phyloP scores from a whole-genome alignment of 2,113 vertebrate species.

The Cnemophilus loriae region DNA sequence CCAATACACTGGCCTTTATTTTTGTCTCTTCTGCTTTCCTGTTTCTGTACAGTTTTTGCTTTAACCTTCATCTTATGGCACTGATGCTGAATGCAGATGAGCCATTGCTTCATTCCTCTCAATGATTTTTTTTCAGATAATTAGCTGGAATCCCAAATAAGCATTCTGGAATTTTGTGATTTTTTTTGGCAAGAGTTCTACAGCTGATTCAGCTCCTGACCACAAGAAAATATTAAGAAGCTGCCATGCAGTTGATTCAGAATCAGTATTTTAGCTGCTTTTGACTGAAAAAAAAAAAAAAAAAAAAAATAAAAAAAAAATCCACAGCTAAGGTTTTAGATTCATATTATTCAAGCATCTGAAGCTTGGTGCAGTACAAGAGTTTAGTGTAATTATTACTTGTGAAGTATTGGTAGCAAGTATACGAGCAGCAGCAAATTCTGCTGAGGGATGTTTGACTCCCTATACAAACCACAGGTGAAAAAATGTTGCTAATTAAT shows the following conservation, averaged over 20 bases:
- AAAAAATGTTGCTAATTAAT: slow-evolving; percentile 48
- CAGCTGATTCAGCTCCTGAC: not conserved
- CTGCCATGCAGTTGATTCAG: not conserved
- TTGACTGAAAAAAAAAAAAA: not conserved
- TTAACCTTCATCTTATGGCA: not conserved
- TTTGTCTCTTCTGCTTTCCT: not conserved
- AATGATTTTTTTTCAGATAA: not conserved
- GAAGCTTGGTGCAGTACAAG: not conserved
- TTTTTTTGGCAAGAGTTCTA: not conserved
- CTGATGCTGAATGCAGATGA: not conserved
- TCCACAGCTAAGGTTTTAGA: not conserved
- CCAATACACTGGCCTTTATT: not conserved
- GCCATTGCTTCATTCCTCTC: not conserved
- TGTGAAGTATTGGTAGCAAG: not conserved
- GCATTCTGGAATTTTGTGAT: not conserved
- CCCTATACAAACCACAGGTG: not conserved
- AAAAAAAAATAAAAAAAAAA: not conserved
- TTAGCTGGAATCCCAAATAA: not conserved
- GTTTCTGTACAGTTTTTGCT: not conserved
- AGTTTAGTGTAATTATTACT: not conserved
- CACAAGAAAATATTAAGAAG: not conserved
- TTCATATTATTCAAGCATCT: not conserved
- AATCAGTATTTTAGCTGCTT: not conserved
- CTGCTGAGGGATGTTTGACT: not conserved
- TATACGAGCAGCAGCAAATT: not conserved